Evolutionary conservation across 2,797 vertebrate genomes (phyloP).

Genomic region (Peromyscus melanophrys): DNA sequence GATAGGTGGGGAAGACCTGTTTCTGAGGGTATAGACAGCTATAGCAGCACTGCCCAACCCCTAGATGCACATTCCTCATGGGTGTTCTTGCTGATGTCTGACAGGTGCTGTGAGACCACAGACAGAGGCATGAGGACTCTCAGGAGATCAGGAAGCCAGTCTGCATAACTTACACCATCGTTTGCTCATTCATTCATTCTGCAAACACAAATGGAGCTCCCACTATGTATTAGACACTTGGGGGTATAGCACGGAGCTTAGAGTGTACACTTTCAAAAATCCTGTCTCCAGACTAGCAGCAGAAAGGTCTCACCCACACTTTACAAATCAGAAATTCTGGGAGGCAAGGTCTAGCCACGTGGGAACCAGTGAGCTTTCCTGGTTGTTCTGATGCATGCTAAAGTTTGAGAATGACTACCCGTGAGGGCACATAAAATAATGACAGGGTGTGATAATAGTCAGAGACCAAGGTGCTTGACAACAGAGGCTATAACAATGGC

Average conservation of each 20-base stretch:
- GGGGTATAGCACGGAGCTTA: neutral
- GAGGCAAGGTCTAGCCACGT: neutral
- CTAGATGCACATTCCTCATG: neutral
- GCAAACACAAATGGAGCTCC: neutral
- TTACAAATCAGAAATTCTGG: slow-evolving; percentile 28
- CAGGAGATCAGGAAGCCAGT: neutral
- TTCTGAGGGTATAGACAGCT: neutral
- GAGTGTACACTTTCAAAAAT: slow-evolving; percentile 38
- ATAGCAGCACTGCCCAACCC: neutral
- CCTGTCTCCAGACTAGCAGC: neutral
- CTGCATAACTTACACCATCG: neutral
- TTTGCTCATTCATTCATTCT: neutral
- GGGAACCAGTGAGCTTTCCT: neutral
- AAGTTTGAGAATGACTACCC: neutral
- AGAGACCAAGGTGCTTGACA: neutral
- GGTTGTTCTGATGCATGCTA: neutral
- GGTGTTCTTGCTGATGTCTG: neutral
- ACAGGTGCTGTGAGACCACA: neutral
- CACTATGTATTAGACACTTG: neutral
- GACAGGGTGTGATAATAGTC: neutral
- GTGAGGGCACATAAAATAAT: neutral
- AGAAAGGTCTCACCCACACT: neutral
- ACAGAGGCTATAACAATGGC: neutral
- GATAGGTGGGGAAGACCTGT: neutral
- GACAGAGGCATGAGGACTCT: neutral